Percentiles rank a stretch among this genome's conserved stretches.
Evolutionary conservation across 1,140 invertebrate genomes (phyloP).

Genomic region (Drosophila nasuta): DNA sequence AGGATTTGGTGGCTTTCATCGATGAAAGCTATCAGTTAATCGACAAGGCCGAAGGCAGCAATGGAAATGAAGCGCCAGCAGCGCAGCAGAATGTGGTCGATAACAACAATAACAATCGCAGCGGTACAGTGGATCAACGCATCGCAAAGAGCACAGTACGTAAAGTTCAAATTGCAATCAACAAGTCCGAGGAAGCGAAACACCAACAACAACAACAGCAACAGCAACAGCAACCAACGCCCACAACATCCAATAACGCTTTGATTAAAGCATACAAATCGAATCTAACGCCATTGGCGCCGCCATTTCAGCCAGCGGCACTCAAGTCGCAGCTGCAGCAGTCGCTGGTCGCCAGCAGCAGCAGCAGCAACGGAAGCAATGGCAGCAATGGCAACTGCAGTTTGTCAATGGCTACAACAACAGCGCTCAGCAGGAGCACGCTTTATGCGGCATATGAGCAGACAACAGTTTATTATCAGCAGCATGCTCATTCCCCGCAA

Average conservation of each 20-base stretch:
- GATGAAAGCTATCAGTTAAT: slow-evolving; percentile 77
- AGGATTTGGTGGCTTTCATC: slow-evolving; percentile 74
- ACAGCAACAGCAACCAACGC: slow-evolving; percentile 4
- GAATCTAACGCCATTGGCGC: slow-evolving; percentile 76
- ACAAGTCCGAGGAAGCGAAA: slow-evolving; percentile 26
- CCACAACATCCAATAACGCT: slow-evolving; percentile 33
- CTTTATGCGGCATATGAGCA: slow-evolving; percentile 69
- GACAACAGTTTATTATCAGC: slow-evolving; percentile 77
- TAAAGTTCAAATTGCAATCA: slow-evolving; percentile 44
- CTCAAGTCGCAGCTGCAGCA: slow-evolving; percentile 37
- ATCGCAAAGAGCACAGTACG: neutral
- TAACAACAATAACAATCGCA: slow-evolving; percentile 62
- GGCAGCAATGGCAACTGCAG: slow-evolving; percentile 41
- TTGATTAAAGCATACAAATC: slow-evolving; percentile 78
- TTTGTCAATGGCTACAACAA: slow-evolving; percentile 47
- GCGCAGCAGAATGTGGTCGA: slow-evolving; percentile 36
- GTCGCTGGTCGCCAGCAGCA: slow-evolving; percentile 39
- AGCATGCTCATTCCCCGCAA: slow-evolving; percentile 43
- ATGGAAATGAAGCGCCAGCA: slow-evolving; percentile 12
- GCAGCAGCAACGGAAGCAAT: slow-evolving; percentile 33
- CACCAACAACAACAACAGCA: neutral
- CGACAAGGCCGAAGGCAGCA: slow-evolving; percentile 45
- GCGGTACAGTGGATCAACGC: slow-evolving; percentile 13
- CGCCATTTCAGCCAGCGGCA: slow-evolving; percentile 75
- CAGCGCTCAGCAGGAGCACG: slow-evolving; percentile 40